A percentile compares a stretch with the other conserved stretches of the same genome.
Evolutionary conservation across 1,140 invertebrate genomes (phyloP).

Genomic region (Heliconius eleuchia): DNA sequence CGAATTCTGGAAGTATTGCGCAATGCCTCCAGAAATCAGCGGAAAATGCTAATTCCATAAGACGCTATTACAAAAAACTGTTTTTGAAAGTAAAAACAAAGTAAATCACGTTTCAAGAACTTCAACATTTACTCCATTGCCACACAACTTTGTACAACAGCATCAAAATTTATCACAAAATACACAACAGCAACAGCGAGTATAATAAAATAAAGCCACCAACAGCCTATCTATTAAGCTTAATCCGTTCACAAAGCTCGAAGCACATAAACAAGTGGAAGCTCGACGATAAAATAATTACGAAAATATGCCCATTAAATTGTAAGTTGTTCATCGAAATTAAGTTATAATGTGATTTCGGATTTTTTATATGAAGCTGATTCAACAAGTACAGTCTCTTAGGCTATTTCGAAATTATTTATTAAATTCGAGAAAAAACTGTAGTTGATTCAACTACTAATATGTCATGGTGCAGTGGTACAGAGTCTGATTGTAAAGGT

Average conservation of each 20-base stretch:
- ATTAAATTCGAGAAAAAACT: not conserved
- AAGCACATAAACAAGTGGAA: conserved; percentile 6
- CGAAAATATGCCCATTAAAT: conserved; percentile 4
- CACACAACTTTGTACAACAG: not conserved
- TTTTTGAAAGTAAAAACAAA: no score
- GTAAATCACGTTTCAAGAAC: no score
- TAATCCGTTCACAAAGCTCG: conserved; percentile 4
- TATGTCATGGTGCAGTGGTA: no score
- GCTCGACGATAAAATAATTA: conserved; percentile 10
- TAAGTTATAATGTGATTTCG: not conserved
- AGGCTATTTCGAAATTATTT: not conserved
- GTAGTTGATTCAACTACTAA: not conserved
- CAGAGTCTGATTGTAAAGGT: not conserved
- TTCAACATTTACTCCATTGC: not conserved
- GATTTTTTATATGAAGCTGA: not conserved
- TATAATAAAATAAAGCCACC: not conserved
- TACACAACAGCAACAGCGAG: not conserved
- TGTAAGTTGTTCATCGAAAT: not conserved
- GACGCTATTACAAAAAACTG: no score
- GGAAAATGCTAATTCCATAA: no score
- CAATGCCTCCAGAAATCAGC: no score
- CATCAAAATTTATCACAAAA: not conserved
- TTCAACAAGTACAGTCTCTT: not conserved
- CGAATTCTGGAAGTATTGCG: no score
- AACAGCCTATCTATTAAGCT: conserved; percentile 12